Percentiles rank a stretch among this genome's conserved stretches.
These are phyloP conservation scores for Mycalesis mineus DNA, from an alignment of 2,888 invertebrate genomes.

Conservation along the genomic window DNA sequence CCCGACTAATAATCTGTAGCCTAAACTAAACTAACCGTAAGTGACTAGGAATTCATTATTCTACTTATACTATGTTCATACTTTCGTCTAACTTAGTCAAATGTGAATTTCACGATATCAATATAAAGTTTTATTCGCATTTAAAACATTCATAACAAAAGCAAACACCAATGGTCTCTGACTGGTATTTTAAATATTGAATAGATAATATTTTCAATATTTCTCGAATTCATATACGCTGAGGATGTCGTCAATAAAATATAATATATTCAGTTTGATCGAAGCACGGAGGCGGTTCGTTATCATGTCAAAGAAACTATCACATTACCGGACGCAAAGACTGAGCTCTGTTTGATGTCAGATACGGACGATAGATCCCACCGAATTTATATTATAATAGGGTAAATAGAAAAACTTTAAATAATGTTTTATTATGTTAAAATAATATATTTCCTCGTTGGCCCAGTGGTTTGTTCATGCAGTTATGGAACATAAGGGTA, in stretches of 20 bases:
- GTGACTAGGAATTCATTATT: too few species aligned
- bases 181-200: neutral
- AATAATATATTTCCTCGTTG: too few species aligned
- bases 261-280: conserved; percentile 68
- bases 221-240: conserved; percentile 32
- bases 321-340: conserved; percentile 70
- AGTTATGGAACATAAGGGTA: too few species aligned
- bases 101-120: too few species aligned
- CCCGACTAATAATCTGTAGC: too few species aligned
- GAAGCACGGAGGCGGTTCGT: conserved; percentile 59
- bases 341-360: conserved; percentile 66
- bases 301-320: conserved; percentile 77
- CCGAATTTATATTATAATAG: conserved; percentile 16
- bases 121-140: too few species aligned
- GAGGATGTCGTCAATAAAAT: conserved; percentile 48
- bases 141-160: too few species aligned
- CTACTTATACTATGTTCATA: too few species aligned
- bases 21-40: too few species aligned
- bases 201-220: conserved; percentile 48
- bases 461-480: too few species aligned
- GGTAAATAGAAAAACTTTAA: neutral
- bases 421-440: too few species aligned
- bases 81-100: too few species aligned
- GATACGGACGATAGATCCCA: conserved; percentile 14
- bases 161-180: neutral